phyloP scores from a whole-genome alignment of 2,797 vertebrate species.

The Girardinus metallicus region DNA sequence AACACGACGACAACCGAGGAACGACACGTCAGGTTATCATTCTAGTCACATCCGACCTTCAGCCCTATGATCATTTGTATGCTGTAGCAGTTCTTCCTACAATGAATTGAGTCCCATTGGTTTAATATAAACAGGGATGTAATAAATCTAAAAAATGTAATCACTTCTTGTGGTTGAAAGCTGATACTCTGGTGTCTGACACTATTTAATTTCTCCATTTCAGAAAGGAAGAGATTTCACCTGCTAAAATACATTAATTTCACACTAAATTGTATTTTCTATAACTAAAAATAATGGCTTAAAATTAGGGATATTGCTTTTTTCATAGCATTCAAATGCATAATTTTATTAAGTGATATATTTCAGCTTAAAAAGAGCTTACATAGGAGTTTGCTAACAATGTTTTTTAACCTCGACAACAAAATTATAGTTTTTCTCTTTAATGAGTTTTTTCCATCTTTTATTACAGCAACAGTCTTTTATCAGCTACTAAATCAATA shows the following conservation, averaged over 20 bases:
- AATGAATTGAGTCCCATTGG: conserved; percentile 1
- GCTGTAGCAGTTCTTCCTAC: not conserved
- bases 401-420: not conserved
- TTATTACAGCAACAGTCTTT: not conserved
- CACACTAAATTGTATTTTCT: not conserved
- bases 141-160: not conserved
- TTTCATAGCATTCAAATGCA: not conserved
- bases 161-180: not conserved
- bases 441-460: not conserved
- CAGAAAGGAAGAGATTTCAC: not conserved
- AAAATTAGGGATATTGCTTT: not conserved
- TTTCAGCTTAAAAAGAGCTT: not conserved
- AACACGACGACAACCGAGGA: not conserved
- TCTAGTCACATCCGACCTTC: conserved; percentile 6
- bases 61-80: conserved; percentile 4
- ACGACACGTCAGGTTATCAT: not conserved
- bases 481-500: not conserved
- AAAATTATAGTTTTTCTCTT: not conserved
- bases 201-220: not conserved
- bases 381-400: not conserved
- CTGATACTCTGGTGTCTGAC: not conserved
- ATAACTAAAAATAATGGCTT: not conserved
- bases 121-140: conserved; percentile 3
- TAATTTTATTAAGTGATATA: not conserved
- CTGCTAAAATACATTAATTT: not conserved